These are phyloP conservation scores for Rugalucina vietnamica DNA, from an alignment of 2,888 invertebrate genomes.

Conservation along the genomic window DNA sequence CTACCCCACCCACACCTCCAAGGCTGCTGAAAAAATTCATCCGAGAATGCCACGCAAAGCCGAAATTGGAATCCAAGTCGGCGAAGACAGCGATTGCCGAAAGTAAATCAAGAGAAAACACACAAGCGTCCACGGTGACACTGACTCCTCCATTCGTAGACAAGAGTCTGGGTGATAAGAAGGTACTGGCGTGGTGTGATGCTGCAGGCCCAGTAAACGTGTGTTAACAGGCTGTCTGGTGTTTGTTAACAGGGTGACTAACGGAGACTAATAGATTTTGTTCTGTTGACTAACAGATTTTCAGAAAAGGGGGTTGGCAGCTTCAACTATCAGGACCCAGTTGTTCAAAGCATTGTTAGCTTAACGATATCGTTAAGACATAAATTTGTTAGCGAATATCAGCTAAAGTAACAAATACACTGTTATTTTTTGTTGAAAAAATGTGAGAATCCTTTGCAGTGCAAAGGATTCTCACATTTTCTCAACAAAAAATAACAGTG, in stretches of 20 bases:
- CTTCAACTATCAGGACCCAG: neutral
- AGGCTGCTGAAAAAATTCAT: constrained; percentile 2
- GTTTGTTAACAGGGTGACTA: neutral
- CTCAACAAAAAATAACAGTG: too few relatives aligned
- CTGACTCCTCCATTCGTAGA: neutral
- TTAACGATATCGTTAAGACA: too few relatives aligned
- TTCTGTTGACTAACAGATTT: neutral
- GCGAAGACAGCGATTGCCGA: neutral
- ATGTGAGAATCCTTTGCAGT: too few relatives aligned
- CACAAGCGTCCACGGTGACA: neutral
- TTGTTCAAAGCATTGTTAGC: too few relatives aligned
- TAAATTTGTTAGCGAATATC: too few relatives aligned
- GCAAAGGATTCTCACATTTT: too few relatives aligned
- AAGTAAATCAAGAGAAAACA: neutral
- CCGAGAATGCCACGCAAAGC: neutral
- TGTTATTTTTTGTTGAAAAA: too few relatives aligned
- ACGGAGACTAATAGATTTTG: neutral
- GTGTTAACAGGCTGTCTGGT: neutral
- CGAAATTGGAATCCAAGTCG: neutral
- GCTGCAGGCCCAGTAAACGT: neutral
- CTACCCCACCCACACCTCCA: constrained; percentile 29
- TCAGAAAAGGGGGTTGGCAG: neutral
- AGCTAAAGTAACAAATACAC: too few relatives aligned
- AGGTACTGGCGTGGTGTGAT: neutral
- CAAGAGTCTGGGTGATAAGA: neutral